Percentiles rank a stretch among this genome's conserved stretches.
Conservation (phyloP, 2,888 invertebrate genomes). For the Drosophila nr. medialis region DNA sequence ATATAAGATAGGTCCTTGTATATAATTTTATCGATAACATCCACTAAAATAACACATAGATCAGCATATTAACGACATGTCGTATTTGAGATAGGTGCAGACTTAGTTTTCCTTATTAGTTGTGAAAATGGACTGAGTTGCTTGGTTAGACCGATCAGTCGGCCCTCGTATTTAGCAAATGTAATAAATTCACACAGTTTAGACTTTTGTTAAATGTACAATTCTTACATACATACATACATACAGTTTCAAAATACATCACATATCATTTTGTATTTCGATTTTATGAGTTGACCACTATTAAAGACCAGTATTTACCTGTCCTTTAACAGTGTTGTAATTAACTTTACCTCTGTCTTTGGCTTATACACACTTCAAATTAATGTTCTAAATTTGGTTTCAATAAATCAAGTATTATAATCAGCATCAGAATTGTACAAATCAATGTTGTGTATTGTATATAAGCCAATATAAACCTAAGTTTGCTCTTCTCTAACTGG, state of each 20-base stretch:
- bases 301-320: not conserved
- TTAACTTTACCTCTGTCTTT: conserved; percentile 1
- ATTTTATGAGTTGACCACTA: not conserved
- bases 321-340: conserved; percentile 9
- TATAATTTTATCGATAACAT: not conserved
- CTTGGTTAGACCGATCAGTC: not conserved
- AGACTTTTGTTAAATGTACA: conserved; percentile 2
- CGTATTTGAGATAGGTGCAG: not conserved
- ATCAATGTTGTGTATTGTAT: conserved; percentile 31
- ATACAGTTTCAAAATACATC: conserved; percentile 6
- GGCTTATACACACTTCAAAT: conserved; percentile 20
- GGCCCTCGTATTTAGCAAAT: conserved; percentile 1
- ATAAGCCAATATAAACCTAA: conserved; percentile 10
- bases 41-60: not conserved
- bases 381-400: conserved; percentile 8
- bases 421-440: conserved; percentile 14
- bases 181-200: conserved; percentile 5
- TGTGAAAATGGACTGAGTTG: not conserved
- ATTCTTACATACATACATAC: conserved; percentile 10
- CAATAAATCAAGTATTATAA: conserved; percentile 8
- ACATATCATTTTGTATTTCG: not conserved
- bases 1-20: not conserved
- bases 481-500: conserved; percentile 15
- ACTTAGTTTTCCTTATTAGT: not conserved
- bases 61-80: not conserved